Evolutionary conservation across 2,797 vertebrate species (phyloP).

Genomic region (Danio aesculapii): DNA sequence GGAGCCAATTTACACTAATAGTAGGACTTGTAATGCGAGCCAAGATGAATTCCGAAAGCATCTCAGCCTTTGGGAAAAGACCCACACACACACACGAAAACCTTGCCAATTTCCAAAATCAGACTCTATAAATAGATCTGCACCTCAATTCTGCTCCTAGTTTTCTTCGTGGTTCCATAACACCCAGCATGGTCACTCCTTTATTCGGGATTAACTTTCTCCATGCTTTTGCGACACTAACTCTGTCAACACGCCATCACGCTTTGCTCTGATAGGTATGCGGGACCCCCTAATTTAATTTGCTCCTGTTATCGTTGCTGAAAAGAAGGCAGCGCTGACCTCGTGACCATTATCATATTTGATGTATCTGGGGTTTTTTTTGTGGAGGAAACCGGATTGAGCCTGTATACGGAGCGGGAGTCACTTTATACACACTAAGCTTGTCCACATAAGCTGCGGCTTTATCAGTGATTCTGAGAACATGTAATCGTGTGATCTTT

Average conservation of each 20-base stretch:
- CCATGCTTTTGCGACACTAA: constrained; percentile 17
- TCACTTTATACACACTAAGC: constrained; percentile 1
- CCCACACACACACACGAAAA: constrained; percentile 1
- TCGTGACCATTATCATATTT: not conserved
- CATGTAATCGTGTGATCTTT: constrained; percentile 46
- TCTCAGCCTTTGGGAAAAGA: constrained; percentile 5
- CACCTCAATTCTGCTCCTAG: constrained; percentile 7
- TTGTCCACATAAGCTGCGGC: constrained; percentile 18
- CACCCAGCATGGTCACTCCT: constrained; percentile 1
- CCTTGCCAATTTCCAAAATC: constrained; percentile 26
- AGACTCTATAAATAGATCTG: constrained; percentile 41
- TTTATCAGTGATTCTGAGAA: constrained; percentile 10
- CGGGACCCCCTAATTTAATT: constrained; percentile 37
- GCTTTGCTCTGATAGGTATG: constrained; percentile 15
- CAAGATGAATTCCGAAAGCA: constrained; percentile 26
- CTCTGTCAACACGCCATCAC: constrained; percentile 35
- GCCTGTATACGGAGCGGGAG: not conserved
- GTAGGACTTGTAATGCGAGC: not conserved
- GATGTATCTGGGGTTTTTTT: constrained; percentile 18
- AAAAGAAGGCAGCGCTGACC: constrained; percentile 14
- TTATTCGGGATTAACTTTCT: constrained; percentile 15
- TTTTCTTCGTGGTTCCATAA: not conserved
- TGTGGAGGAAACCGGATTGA: not conserved
- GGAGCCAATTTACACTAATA: constrained; percentile 28
- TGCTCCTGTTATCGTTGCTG: constrained; percentile 13